Base-by-base conservation (phyloP, 2,113 vertebrate species). In the Arothron firmamentum region DNA sequence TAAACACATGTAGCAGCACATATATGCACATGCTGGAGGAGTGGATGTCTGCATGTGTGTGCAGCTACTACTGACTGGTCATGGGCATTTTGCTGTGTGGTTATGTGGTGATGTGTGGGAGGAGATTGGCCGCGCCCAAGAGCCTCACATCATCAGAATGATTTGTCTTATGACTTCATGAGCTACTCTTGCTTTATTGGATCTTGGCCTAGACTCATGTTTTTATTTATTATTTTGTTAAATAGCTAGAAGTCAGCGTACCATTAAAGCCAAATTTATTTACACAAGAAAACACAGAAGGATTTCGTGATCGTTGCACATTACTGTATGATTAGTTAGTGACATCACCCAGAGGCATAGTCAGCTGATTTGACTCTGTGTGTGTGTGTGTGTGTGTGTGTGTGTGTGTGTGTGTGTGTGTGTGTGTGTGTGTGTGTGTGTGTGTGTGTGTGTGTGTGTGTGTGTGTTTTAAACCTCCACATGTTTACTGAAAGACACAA, bases 111-210 rank as follows among this genome's bases (percentile, higher is more conserved):
- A 83, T 52, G 66, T 80, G 53, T 64, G 74, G 64, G 47, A 45
- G 76, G 70, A 52, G 51, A 72, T 68, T 62, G 45, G 56, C 77
- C 53, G 31, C 31, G 59, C 61, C 64, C 77, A 78, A 54, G 70
- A 19, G 67, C 78, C 78, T 74, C 45, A 2, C 56, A 81, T 74
- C 75, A 72, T 78, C 57, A 11, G 49, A 65, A 57, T 50, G 55
- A 72, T 59, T 52, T 42, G 74, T 87, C 88, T 84, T 60, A 77
- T 89, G 88, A 90, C 77, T 75, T n/a, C 59, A 67, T 59, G 62
- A 72, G 47, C 55, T 20, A n/a, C 62, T 65, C 56, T 54, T 38
- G 31, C 55, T 49, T 61, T 56, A 4, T 25, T 63, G 70, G 52
- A 56, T 57, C 57, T 31, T 31, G 28, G 28, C 8, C 28, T 31